Base-by-base conservation (phyloP, 2,797 vertebrate genomes). In the Gobio occitaniae region DNA sequence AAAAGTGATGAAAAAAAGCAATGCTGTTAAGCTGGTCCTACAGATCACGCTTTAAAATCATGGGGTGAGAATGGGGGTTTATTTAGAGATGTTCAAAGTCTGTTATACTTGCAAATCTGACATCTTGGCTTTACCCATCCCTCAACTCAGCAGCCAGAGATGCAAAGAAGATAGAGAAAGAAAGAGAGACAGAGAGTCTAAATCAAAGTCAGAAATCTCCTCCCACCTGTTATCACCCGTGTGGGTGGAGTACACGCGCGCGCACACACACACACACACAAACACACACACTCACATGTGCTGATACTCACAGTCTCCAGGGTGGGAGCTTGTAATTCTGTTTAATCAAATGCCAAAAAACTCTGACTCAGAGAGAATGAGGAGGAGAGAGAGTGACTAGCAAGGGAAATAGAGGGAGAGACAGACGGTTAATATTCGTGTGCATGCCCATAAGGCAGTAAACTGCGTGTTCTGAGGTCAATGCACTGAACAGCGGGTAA, bases 141-240 rank as follows among this genome's bases (percentile, higher is more conserved):
- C 79, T 38, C 75, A 66, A 83, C 69, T 82, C 79, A 75, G 82
- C 69, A 66, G 17, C 38, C 86, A 66, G 59, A 54, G 75, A 78
- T 83, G 83, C 29, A 61, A 65, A 81, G 68, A 68, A 70, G 13
- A 84, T 38, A 84, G 86, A 77, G 29, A 78, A 70, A 76, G 77
- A 84, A 74, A 70, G 63, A 69, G 59, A 59, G 86, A 86, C 75
- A 56, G 59, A 77, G 63, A 82, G 59, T 72, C 29, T 52, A 61
- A 85, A 85, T 80, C 83, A 85, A 85, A 63, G 83, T 85, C 69
- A 80, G 38, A 86, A 86, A 85, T 86, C 72, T 80, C 87, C 85
- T 81, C 87, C 84, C 86, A 87, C 86, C 86, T 66, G 80, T 81
- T 77, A 47, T 77, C 76, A 72, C 66, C 82, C 71, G 47, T 74